Evolutionary conservation across 2,888 invertebrate species (phyloP).

Genomic region (Megalurothrips usitatus): DNA sequence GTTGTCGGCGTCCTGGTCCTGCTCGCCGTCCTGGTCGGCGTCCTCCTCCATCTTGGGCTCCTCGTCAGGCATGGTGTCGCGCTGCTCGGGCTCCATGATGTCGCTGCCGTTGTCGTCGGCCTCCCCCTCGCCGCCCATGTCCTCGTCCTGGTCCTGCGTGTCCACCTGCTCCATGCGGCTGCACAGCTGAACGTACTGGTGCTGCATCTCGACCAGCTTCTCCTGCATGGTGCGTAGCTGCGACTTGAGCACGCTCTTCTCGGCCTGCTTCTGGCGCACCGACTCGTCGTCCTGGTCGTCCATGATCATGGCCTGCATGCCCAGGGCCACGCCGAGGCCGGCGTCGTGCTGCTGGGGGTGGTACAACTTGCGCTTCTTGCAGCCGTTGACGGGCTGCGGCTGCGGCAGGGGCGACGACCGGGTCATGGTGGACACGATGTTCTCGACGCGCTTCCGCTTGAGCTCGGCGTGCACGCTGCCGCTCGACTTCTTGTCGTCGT

Average conservation of each 20-base stretch:
- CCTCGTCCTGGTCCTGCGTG: conserved; percentile 59
- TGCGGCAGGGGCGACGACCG: conserved; percentile 67
- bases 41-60: neutral
- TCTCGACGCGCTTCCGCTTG: conserved; percentile 68
- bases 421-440: conserved; percentile 90
- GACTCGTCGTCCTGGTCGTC: conserved; percentile 60
- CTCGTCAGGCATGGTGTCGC: conserved; percentile 29
- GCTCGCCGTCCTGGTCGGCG: conserved; percentile 38
- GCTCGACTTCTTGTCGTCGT: conserved; percentile 36
- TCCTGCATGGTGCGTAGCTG: conserved; percentile 84
- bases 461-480: conserved; percentile 31
- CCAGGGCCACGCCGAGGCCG: conserved; percentile 56
- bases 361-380: conserved; percentile 92
- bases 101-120: conserved; percentile 17
- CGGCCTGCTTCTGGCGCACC: conserved; percentile 76
- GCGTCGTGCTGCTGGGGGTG: conserved; percentile 90
- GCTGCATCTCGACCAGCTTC: conserved; percentile 85
- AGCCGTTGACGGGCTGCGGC: conserved; percentile 74
- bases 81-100: conserved; percentile 37
- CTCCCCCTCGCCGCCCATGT: conserved; percentile 55
- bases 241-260: conserved; percentile 79
- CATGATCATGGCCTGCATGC: conserved; percentile 54
- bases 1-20: conserved; percentile 56
- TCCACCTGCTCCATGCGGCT: conserved; percentile 71
- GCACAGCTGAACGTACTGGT: conserved; percentile 82